Percentiles rank a stretch among this genome's conserved stretches.
These are phyloP conservation scores for Drosophila elegans DNA, from an alignment of 1,140 invertebrate genomes.

Conservation along the genomic window DNA sequence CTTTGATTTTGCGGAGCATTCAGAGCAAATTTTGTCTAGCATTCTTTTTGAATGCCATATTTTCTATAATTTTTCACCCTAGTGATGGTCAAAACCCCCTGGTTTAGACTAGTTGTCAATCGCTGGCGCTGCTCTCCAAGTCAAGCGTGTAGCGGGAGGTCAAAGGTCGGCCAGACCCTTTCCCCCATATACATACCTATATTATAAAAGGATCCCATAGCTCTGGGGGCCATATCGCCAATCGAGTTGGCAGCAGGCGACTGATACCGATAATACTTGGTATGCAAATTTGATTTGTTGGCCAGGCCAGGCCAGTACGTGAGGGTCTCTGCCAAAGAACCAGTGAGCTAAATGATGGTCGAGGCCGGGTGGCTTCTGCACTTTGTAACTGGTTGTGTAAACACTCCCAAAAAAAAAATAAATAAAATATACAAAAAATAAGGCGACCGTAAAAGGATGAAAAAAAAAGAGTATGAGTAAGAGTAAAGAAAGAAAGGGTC, in stretches of 20 bases:
- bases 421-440: conserved; percentile 22
- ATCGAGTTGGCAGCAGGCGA: conserved; percentile 6
- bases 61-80: too few relatives aligned
- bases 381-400: conserved; percentile 83
- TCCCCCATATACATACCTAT: neutral
- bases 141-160: conserved; percentile 4
- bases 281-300: conserved; percentile 83
- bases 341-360: conserved; percentile 18
- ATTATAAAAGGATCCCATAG: neutral
- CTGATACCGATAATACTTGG: conserved; percentile 76
- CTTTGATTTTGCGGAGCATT: too few relatives aligned
- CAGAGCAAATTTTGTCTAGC: too few relatives aligned
- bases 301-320: conserved; percentile 46
- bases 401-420: conserved; percentile 47
- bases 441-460: conserved; percentile 39
- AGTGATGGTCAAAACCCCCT: neutral
- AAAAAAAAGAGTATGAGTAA: neutral
- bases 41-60: too few relatives aligned
- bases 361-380: conserved; percentile 69
- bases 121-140: neutral
- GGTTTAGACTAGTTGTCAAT: neutral
- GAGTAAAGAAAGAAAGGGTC: conserved; percentile 62
- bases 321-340: conserved; percentile 38
- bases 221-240: conserved; percentile 9
- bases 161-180: neutral